Evolutionary conservation across 2,797 vertebrate genomes (phyloP), one percentile per base, ranked within the genome.

Genomic region (Sandelia bainsii): DNA sequence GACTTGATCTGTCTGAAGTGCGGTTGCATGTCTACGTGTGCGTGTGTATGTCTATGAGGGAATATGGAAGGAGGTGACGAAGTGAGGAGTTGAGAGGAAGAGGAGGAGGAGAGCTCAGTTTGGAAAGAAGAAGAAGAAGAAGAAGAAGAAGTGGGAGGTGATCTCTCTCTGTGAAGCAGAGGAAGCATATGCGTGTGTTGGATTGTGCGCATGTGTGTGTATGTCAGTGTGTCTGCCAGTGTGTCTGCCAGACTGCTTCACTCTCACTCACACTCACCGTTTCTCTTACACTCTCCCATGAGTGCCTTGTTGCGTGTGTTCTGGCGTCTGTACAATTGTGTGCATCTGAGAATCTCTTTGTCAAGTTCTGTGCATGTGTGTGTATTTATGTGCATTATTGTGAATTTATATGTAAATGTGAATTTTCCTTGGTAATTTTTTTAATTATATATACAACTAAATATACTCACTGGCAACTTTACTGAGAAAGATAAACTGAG

Each of bases 61-160:
- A 90, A 86, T 84, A 81, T 80, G 74, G 85, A 87, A 83, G 85
- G 88, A 90, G 90, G 89, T 91, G 91, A 92, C 91, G 92, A 92
- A 91, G 92, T 90, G 90, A 90, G 82, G 85, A 87, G 87, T 79
- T 84, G 82, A 86, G 84, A 80, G 71, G 72, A 81, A 66, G 68
- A 79, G 66, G 66, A 48, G 76, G 80, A 86, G 79, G 77, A 53
- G 63, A 79, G 82, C 79, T 85, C 45, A 63, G 77, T 81, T 86
- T 82, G 82, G 81, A 77, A 79, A 83, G 83, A 80, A 87, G 72
- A 85, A 87, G 73, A 85, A 87, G 72, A 79, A 83, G 83, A 80
- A 87, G 72, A 85, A 87, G 73, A 85, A 87, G 72, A 87, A 84
- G 90, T 89, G 87, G 86, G 90, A 90, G 86, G 87, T 87, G 90